These are phyloP conservation scores for Celastrina argiolus DNA, from an alignment of 2,888 invertebrate species.

Conservation along the genomic window DNA sequence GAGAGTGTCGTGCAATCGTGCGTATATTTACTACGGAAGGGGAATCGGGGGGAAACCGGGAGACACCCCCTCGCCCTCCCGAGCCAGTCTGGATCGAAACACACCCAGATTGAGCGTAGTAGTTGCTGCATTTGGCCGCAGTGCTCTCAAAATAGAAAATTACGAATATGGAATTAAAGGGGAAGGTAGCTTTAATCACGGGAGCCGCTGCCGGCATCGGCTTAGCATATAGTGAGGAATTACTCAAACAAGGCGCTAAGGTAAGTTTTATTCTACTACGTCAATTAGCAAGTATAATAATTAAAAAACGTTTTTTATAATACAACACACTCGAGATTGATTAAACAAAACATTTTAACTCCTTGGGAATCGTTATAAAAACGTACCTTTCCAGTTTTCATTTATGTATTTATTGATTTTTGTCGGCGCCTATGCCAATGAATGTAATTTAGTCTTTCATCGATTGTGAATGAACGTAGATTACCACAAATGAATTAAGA, in stretches of 20 bases:
- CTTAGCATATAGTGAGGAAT: constrained; percentile 83
- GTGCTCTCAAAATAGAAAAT: constrained; percentile 41
- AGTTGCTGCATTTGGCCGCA: constrained; percentile 53
- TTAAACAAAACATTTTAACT: background rate
- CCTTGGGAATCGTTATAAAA: background rate
- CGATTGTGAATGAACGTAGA: constrained; percentile 39
- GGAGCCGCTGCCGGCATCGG: constrained; percentile 87
- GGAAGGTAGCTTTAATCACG: constrained; percentile 84
- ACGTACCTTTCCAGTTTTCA: background rate
- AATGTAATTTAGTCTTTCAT: constrained; percentile 44
- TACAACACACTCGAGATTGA: background rate
- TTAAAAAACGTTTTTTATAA: constrained; percentile 23
- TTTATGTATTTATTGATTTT: constrained; percentile 63
- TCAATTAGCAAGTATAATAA: constrained; percentile 49
- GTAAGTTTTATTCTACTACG: constrained; percentile 58
- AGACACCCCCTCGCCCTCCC: constrained; percentile 37
- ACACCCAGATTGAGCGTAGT: constrained; percentile 44
- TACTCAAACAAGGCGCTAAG: constrained; percentile 85
- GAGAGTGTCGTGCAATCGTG: constrained; percentile 62
- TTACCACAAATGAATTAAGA: background rate
- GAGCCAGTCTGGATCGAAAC: constrained; percentile 62
- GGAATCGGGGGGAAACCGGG: constrained; percentile 53
- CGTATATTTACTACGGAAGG: constrained; percentile 68
- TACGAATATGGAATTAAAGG: constrained; percentile 82
- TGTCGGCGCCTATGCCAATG: constrained; percentile 48